A percentile compares a stretch with the other conserved stretches of the same genome.
Evolutionary conservation across 2,113 vertebrate genomes (phyloP).

Genomic region (Platanista minor): DNA sequence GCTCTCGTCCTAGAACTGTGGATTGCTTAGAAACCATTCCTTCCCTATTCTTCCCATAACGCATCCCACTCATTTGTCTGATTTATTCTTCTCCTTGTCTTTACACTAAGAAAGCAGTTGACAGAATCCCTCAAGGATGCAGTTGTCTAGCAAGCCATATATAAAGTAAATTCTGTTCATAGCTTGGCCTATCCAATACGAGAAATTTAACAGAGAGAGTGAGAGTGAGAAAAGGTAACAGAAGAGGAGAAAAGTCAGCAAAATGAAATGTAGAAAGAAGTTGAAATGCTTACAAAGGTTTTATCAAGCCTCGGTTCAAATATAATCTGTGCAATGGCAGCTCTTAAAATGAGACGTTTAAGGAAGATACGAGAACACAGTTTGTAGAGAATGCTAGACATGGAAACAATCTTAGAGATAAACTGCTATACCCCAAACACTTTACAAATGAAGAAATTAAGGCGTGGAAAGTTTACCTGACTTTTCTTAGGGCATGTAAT

Average conservation of each 20-base stretch:
- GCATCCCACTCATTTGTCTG: background rate
- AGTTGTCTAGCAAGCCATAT: background rate
- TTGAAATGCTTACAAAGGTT: background rate
- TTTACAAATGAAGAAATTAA: background rate
- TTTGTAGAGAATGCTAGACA: background rate
- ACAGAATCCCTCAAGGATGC: background rate
- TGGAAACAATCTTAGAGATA: background rate
- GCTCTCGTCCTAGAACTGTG: background rate
- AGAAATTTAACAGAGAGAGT: background rate
- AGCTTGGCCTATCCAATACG: background rate
- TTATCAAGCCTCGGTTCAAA: background rate
- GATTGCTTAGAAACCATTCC: background rate
- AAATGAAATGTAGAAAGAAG: background rate
- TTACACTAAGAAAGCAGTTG: background rate
- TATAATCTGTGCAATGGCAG: background rate
- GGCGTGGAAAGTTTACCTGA: background rate
- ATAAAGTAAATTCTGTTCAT: conserved; percentile 6
- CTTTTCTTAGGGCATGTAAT: background rate
- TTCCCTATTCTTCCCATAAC: background rate
- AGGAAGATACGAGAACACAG: background rate
- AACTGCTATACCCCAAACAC: background rate
- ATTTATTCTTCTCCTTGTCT: background rate
- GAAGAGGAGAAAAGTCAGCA: background rate
- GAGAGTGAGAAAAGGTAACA: background rate
- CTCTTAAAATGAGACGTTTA: background rate